phyloP scores from a whole-genome alignment of 92 coral and sea anemone genomes.

The Phenganax marumi region DNA sequence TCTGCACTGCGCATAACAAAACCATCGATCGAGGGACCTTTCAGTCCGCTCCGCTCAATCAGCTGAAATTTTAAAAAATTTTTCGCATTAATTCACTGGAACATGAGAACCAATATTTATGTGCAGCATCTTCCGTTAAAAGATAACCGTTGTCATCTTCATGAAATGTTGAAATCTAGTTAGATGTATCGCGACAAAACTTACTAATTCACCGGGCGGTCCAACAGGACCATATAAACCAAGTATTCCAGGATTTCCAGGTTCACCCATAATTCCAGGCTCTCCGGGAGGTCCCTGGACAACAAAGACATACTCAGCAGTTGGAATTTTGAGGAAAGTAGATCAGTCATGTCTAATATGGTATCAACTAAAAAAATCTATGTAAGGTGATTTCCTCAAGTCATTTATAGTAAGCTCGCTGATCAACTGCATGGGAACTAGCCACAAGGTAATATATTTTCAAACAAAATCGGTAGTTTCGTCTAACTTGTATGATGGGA shows the following conservation, averaged over 20 bases:
- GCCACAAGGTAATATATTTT: background rate
- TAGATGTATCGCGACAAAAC: background rate
- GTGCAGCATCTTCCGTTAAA: background rate
- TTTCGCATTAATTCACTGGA: background rate
- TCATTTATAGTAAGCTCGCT: too few species aligned
- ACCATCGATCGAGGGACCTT: constrained; percentile 13
- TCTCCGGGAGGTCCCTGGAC: constrained; percentile 9
- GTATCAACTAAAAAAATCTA: too few species aligned
- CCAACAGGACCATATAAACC: constrained; percentile 22
- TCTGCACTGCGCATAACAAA: constrained; percentile 6
- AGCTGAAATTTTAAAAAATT: constrained; percentile 6
- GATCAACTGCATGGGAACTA: background rate
- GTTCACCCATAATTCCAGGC: constrained; percentile 23
- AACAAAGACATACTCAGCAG: background rate
- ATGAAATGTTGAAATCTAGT: too few species aligned
- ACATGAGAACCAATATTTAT: too few species aligned
- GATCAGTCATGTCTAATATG: too few species aligned
- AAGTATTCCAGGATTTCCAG: constrained; percentile 19
- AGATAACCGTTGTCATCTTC: background rate
- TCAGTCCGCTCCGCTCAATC: constrained; percentile 15
- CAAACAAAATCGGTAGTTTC: too few species aligned
- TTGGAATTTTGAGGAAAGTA: too few species aligned
- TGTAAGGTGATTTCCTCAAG: too few species aligned
- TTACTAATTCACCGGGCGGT: constrained; percentile 6
- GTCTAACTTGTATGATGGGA: too few species aligned